Percentiles rank a stretch among this genome's conserved stretches.
phyloP scores from a whole-genome alignment of 2,797 vertebrate species.

The Coranthus polyacanthus region DNA sequence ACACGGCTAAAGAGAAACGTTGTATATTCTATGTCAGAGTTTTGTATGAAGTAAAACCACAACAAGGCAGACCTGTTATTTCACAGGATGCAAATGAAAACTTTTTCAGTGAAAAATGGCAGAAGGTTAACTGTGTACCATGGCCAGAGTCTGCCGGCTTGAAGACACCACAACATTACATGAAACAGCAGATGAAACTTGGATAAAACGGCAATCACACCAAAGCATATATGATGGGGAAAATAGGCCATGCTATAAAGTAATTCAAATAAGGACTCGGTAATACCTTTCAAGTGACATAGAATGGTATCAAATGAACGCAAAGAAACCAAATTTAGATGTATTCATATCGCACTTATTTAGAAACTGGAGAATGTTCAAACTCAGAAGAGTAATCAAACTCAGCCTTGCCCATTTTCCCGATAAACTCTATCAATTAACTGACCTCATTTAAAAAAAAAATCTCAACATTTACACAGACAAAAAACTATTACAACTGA shows the following conservation, averaged over 20 bases:
- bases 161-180: slow-evolving; percentile 11
- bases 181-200: slow-evolving; percentile 11
- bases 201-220: slow-evolving; percentile 17
- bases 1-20: neutral
- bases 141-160: slow-evolving; percentile 5
- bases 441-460: neutral
- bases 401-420: neutral
- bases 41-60: slow-evolving; percentile 20
- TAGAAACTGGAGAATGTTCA: neutral
- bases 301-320: slow-evolving; percentile 9
- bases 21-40: slow-evolving; percentile 6
- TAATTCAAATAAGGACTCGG: slow-evolving; percentile 10
- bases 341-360: neutral
- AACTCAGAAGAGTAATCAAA: too few species aligned
- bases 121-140: slow-evolving; percentile 2
- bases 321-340: neutral
- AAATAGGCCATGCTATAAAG: neutral
- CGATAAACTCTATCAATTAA: neutral
- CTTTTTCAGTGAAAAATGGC: slow-evolving; percentile 7
- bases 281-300: slow-evolving; percentile 3
- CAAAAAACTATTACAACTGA: neutral
- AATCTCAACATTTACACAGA: neutral
- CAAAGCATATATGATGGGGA: slow-evolving; percentile 13
- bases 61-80: slow-evolving; percentile 31
- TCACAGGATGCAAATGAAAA: slow-evolving; percentile 1